Evolutionary conservation across 2,797 vertebrate species (phyloP), one percentile per base, ranked within the genome.

Genomic region (Acanthurus leucopareius): DNA sequence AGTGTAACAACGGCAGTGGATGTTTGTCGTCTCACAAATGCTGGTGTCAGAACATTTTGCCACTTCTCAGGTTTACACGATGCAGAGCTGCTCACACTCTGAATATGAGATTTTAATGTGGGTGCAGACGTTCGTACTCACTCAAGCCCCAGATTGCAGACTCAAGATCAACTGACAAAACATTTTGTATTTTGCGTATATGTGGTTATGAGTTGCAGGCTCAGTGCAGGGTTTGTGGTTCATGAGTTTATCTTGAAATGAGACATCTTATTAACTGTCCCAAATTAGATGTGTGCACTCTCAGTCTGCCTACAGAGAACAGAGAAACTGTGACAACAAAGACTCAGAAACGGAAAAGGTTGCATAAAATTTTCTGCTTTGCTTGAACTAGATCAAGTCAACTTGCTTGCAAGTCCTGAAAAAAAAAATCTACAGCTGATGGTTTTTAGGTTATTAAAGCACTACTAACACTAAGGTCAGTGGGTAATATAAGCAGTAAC

Each of bases 151-250:
- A 20, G 38, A 64, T 57, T 72, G 44, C 40, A 71, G 19, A 69
- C 79, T 10, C 15, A 4, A 69, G 25, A 42, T 68, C 22, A 76
- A 75, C 48, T 49, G 79, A 17, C 22, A 52, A 0, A 0, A 10
- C 16, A n/a, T 49, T 57, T 14, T 42, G 5, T 20, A 5, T 17
- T 28, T 35, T 9, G 10, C 1, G 7, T 28, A 20, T 19, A 8
- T 76, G 85, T 28, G 81, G 84, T 89, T 85, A 67, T 15, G 25
- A 62, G 49, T 63, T 82, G 80, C 68, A 53, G 22, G 51, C 15
- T 28, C 15, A 42, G n/a, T 69, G 45, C 1, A 59, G 70, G 66
- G 71, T 77, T 80, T 89, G 91, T 71, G 90, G 91, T 91, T 84
- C 5, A 68, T 44, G 35, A 73, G 10, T 58, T 49, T 20, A n/a